A percentile compares a stretch with the other conserved stretches of the same genome.
Evolutionary conservation across 2,113 vertebrate species (phyloP).

Genomic region (Egretta garzetta): DNA sequence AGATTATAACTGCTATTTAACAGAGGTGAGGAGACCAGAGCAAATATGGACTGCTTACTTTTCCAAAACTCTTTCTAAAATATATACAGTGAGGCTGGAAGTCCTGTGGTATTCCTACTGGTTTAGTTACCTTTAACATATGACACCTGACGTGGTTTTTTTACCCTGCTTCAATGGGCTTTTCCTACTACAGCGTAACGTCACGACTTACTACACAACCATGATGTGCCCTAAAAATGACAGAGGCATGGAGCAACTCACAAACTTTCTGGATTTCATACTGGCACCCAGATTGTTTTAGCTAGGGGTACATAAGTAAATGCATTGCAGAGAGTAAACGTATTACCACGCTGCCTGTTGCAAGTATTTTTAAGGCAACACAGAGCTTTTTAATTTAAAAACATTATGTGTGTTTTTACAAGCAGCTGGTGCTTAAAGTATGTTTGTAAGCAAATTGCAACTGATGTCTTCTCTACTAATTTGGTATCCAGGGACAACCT

Average conservation of each 20-base stretch:
- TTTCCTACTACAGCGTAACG: not conserved
- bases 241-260: not conserved
- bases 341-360: not conserved
- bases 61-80: not conserved
- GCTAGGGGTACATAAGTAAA: not conserved
- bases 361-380: not conserved
- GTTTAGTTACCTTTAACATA: not conserved
- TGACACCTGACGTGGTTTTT: accelerated
- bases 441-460: constrained; percentile 51
- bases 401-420: not conserved
- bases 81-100: not conserved
- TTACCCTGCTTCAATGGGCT: not conserved
- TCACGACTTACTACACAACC: not conserved
- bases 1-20: not conserved
- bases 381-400: constrained; percentile 35
- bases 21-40: not conserved
- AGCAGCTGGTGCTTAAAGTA: constrained; percentile 42
- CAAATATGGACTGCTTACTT: not conserved
- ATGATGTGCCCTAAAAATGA: not conserved
- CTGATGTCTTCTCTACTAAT: constrained; percentile 18
- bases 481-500: not conserved
- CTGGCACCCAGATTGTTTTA: not conserved
- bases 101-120: not conserved
- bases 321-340: not conserved
- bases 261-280: not conserved